These are phyloP conservation scores for Apostichopus parvimensis DNA, from an alignment of 35 echinoderm and acorn worm genomes.

Conservation along the genomic window DNA sequence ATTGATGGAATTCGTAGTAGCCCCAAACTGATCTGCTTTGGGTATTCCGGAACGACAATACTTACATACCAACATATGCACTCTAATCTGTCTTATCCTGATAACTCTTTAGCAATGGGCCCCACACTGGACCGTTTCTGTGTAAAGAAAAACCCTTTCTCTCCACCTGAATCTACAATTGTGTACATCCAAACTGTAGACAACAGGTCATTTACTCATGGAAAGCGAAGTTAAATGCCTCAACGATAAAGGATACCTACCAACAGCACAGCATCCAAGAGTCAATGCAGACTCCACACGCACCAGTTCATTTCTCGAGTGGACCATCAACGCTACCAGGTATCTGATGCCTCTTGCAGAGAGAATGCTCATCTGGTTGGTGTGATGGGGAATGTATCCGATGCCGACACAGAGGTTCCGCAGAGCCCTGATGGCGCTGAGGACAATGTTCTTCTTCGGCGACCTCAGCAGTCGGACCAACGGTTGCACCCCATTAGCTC, in stretches of 20 bases:
- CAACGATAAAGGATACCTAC: slow-evolving; percentile 43
- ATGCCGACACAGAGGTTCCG: slow-evolving; percentile 89
- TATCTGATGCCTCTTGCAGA: slow-evolving; percentile 83
- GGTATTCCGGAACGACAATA: too few relatives aligned
- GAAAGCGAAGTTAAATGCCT: too few relatives aligned
- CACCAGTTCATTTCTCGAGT: slow-evolving; percentile 94
- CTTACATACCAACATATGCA: too few relatives aligned
- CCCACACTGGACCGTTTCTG: too few relatives aligned
- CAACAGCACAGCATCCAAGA: slow-evolving; percentile 87
- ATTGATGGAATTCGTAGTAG: too few relatives aligned
- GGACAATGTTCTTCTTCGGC: slow-evolving; percentile 95
- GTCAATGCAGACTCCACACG: slow-evolving; percentile 90
- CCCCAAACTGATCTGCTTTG: too few relatives aligned
- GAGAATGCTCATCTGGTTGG: slow-evolving; percentile 85
- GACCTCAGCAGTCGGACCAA: slow-evolving; percentile 83
- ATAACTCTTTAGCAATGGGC: too few relatives aligned
- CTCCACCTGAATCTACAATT: too few relatives aligned
- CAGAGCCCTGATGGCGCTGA: slow-evolving; percentile 86
- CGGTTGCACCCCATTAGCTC: slow-evolving; percentile 91
- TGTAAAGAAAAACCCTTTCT: too few relatives aligned
- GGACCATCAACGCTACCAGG: slow-evolving; percentile 91
- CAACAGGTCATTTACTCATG: too few relatives aligned
- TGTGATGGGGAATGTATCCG: slow-evolving; percentile 84
- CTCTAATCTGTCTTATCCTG: too few relatives aligned
- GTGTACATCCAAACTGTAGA: too few relatives aligned